Base-by-base conservation (phyloP, 1,140 invertebrate genomes). In the Drosophila fuyamai region DNA sequence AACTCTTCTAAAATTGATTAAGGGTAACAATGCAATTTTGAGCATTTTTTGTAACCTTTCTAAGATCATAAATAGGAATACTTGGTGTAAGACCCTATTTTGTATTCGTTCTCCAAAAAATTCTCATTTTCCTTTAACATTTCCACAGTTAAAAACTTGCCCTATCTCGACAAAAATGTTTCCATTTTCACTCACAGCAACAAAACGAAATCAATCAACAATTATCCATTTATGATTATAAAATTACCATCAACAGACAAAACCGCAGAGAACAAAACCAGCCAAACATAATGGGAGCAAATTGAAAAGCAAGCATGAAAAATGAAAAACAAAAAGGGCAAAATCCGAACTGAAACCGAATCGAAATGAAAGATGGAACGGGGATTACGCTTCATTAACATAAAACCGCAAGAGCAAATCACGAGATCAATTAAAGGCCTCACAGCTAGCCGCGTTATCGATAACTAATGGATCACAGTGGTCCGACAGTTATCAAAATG, bases 341-440 rank as follows among this genome's bases (percentile, higher is more conserved):
- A 53, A 18, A 14, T 65, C 16, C 16, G 5, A 68, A 58, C 51
- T 48, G 67, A 50, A 70, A 57, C 65, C 51, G 51, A 62, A 77
- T 44, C 56, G 59, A 78, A 72, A 72, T 58, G 44, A 38, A 48
- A 78, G 48, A 72, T 35, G 32, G 35, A 41, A 38, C 32, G 8
- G 23, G 13, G 72, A 78, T 78, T 71, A 78, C 51, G 66, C 38
- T 72, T 71, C 58, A 78, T 78, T 78, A 79, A 71, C 74, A 79
- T 78, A 78, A 71, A 78, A 59, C 76, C 76, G 44, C 66, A 78
- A 72, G 29, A 56, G 54, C 50, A 32, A 78, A 67, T 53, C 71
- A 56, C 70, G 73, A 76, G 61, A 71, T 71, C 68, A 71, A 71
- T 71, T 71, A 71, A 70, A 29, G 66, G 66, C 66, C 68, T 58